These are phyloP conservation scores for Myiagra hebetior DNA, from an alignment of 2,113 vertebrate genomes.

Conservation along the genomic window DNA sequence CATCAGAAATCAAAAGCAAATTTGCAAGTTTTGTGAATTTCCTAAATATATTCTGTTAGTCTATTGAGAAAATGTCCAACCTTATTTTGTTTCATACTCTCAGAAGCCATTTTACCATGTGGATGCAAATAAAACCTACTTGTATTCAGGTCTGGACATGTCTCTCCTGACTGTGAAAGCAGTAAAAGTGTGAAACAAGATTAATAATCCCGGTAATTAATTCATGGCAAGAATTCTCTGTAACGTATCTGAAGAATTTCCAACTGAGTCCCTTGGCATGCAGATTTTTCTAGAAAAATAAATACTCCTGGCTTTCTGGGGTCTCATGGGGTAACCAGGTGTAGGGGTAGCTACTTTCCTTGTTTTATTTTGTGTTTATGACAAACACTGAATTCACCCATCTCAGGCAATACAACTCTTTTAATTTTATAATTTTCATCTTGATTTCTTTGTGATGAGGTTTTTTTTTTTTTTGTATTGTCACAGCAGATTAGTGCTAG, in stretches of 20 bases:
- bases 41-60: not conserved
- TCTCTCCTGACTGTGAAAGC: accelerated
- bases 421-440: not conserved
- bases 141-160: not conserved
- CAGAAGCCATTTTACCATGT: not conserved
- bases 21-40: not conserved
- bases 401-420: not conserved
- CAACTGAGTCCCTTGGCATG: not conserved
- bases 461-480: not conserved
- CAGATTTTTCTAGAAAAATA: not conserved
- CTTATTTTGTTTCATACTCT: not conserved
- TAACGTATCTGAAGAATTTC: not conserved
- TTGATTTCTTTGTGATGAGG: accelerated
- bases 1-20: not conserved
- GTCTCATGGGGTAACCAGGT: not conserved
- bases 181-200: not conserved
- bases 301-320: not conserved
- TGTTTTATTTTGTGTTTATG: not conserved
- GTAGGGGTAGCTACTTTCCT: accelerated
- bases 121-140: not conserved
- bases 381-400: not conserved
- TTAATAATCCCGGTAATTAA: not conserved
- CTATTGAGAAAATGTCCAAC: not conserved
- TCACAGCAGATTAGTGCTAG: accelerated
- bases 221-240: not conserved